Base-by-base conservation (phyloP, 37 sponge, comb jelly and placozoan genomes). In the Theonella swinhoei region DNA sequence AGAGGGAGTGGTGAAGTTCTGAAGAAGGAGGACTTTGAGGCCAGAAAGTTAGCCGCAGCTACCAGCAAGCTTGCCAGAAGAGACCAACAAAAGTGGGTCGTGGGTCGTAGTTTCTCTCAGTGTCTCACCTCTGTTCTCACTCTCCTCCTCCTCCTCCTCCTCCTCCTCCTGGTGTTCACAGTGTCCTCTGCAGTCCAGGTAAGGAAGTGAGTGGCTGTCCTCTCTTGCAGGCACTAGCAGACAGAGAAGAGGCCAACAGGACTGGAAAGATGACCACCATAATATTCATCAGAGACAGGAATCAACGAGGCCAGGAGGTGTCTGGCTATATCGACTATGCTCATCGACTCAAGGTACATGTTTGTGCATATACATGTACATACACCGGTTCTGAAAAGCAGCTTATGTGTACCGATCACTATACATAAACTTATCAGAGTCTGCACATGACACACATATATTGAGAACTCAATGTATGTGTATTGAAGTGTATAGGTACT, bases 251-350 rank as follows among this genome's bases (percentile, higher is more conserved):
- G 77, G 85, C 98, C 5, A 98, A 98, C 88, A 87, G 92, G 59
- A 93, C 62, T 75, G 98, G 98, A n/a, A 93, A 96, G 39, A 95
- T 98, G 96, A 93, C 92, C 1, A 85, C 96, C 23, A 98, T 98
- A 20, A 69, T 98, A 22, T 98, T 98, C 83, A 95, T 98, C 33
- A 71, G 98, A 34, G 96, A 95, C 75, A 93, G 68, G 74, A 98
- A 95, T 60, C 19, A 81, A 41, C 79, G 80, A 26, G 98, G 94
- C 19, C 98, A 98, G 78, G 98, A 97, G 77, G 90, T 97, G 72
- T 98, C 96, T 0, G 98, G 98, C 2, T 98, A 98, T 79, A 93
- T 98, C 64, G 98, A 98, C 87, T 95, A 77, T 66, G 96, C 98
- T 22, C 95, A 98, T 75, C 77, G 98, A 81, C 83, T 98, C 23